A percentile compares a stretch with the other conserved stretches of the same genome.
These are phyloP conservation scores for Oreortyx pictus DNA, from an alignment of 2,797 vertebrate species.

Conservation along the genomic window DNA sequence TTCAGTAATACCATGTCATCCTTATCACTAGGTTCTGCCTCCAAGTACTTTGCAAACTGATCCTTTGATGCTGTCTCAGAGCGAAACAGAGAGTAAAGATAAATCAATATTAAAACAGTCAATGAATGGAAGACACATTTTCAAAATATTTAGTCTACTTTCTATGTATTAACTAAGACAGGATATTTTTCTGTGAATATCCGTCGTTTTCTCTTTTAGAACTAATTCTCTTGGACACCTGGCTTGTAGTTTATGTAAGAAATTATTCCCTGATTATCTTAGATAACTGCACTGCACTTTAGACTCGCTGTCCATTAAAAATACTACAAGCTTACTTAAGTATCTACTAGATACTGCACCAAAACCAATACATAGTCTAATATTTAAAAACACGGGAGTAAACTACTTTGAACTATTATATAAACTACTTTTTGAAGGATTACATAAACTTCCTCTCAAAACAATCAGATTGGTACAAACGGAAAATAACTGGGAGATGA, in stretches of 20 bases:
- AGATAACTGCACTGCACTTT: not conserved
- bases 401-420: not conserved
- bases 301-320: not conserved
- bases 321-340: not conserved
- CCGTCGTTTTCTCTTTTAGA: slow-evolving; percentile 7
- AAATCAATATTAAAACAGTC: not conserved
- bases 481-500: not conserved
- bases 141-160: not conserved
- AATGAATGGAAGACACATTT: not conserved
- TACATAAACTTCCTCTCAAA: not conserved
- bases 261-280: not conserved
- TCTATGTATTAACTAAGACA: not conserved
- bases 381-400: not conserved
- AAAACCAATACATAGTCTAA: not conserved
- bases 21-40: slow-evolving; percentile 80
- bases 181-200: not conserved
- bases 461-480: not conserved
- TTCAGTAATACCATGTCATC: slow-evolving; percentile 88
- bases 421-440: not conserved
- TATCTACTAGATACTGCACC: not conserved
- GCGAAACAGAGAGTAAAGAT: not conserved
- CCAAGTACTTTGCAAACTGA: slow-evolving; percentile 61
- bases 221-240: not conserved
- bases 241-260: not conserved
- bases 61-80: slow-evolving; percentile 77